Conservation (phyloP, 2,797 vertebrate genomes). For the Graptemys geographica region DNA sequence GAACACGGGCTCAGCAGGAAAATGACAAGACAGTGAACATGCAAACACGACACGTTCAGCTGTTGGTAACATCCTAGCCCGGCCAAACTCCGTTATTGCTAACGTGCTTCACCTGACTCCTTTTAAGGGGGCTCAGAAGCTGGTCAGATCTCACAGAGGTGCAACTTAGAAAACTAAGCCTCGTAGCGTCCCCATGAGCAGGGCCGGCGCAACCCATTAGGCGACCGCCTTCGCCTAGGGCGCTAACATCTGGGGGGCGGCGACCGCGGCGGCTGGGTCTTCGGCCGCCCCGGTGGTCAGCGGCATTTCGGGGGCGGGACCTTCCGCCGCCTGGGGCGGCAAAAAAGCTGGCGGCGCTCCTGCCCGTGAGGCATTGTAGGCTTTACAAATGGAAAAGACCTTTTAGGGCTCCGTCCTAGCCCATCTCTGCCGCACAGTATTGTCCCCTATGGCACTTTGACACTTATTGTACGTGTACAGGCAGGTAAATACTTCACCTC, state of each 20-base stretch:
- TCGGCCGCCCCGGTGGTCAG: too few species aligned
- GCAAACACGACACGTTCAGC: neutral
- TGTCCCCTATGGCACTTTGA: neutral
- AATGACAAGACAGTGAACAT: neutral
- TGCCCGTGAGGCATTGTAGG: neutral
- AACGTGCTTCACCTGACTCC: neutral
- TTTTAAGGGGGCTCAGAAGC: neutral
- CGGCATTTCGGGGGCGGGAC: too few species aligned
- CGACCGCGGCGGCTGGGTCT: too few species aligned
- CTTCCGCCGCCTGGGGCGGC: too few species aligned
- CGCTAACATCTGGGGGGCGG: too few species aligned
- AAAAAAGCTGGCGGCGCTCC: too few species aligned
- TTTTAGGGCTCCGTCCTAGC: neutral
- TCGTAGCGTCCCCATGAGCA: neutral
- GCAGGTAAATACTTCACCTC: neutral
- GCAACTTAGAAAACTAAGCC: neutral
- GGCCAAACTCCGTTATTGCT: neutral
- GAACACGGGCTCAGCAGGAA: neutral
- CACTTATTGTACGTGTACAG: neutral
- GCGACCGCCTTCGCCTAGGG: too few species aligned
- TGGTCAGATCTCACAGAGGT: neutral
- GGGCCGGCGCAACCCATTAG: too few species aligned
- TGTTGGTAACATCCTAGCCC: neutral
- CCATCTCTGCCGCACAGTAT: neutral
- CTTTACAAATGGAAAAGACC: neutral